Evolutionary conservation across 1,140 invertebrate species (phyloP), one percentile per base, ranked within the genome.

Genomic region (Bombus turneri): DNA sequence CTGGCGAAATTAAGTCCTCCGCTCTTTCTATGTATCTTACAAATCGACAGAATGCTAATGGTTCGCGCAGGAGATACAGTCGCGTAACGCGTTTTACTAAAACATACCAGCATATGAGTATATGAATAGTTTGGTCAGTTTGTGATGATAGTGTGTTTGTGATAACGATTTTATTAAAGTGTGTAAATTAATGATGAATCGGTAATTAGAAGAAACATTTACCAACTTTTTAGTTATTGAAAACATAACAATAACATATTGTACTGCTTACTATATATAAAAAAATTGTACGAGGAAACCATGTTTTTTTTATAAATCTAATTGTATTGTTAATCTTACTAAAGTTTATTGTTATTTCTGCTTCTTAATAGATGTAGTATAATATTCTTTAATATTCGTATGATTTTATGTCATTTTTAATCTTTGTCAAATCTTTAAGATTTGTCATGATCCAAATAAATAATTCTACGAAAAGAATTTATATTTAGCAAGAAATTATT

Each of bases 21-120:
- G 2, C 3, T 81, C 43, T 41, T 81, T 81, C 43, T 84, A 47
- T 80, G 66, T 71, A 47, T 43, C 22, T 69, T 78, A 37, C 22
- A 41, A 78, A 78, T 77, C 53, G 18, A 22, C 53, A 34, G 71
- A n/a, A 78, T 69, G 82, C 64, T 83, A 78, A 78, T 83, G 47
- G 25, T 28, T 13, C 15, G 28, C 34, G 34, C 12, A 15, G 6
- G 18, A 82, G 37, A 43, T 13, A 5, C 25, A 47, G 8, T 73
- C 53, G 39, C 39, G 39, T 31, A 73, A 81, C 15, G 18, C 22
- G 39, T 75, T 28, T 64, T 13, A 8, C 12, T 28, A 12, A 39
- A 37, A 76, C 28, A 9, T 37, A 76, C 25, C n/a, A 8, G 6
- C 13, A 2, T 12, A 15, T 18, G n/a, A n/a, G n/a, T 12, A 31